phyloP scores from a whole-genome alignment of 2,888 invertebrate species.

The Cataglyphis albicans region DNA sequence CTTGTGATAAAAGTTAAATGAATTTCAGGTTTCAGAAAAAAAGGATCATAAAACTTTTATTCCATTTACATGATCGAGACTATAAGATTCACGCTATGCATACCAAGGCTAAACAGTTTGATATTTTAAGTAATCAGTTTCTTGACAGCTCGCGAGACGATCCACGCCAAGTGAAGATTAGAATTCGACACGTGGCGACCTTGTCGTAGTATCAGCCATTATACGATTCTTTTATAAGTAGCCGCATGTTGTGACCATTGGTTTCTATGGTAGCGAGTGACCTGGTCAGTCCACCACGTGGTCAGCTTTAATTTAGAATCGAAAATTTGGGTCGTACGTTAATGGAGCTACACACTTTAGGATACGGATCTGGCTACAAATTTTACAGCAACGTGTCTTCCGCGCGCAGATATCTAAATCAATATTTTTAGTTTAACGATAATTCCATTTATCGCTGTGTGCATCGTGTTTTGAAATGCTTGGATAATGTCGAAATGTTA shows the following conservation, averaged over 20 bases:
- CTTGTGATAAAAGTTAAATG: background rate
- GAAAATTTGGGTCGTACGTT: conserved; percentile 72
- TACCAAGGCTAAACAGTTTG: background rate
- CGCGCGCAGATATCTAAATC: conserved; percentile 26
- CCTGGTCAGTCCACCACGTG: conserved; percentile 85
- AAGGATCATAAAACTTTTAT: background rate
- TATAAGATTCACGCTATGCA: background rate
- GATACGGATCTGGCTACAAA: conserved; percentile 63
- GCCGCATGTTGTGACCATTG: conserved; percentile 80
- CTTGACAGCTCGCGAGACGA: background rate
- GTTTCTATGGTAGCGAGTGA: conserved; percentile 84
- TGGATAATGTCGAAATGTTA: background rate
- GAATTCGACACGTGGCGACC: conserved; percentile 77
- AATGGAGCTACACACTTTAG: conserved; percentile 54
- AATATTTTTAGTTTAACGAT: conserved; percentile 31
- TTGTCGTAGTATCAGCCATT: conserved; percentile 80
- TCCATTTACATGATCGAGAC: background rate
- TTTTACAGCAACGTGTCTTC: conserved; percentile 41
- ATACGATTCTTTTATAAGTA: conserved; percentile 72
- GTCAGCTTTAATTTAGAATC: conserved; percentile 75
- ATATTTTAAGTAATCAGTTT: conserved; percentile 23
- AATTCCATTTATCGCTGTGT: conserved; percentile 18
- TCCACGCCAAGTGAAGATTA: conserved; percentile 46
- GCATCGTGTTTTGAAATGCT: background rate
- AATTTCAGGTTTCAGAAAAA: background rate